Conservation (phyloP, 2,113 vertebrate species). For the Sitta europaea region DNA sequence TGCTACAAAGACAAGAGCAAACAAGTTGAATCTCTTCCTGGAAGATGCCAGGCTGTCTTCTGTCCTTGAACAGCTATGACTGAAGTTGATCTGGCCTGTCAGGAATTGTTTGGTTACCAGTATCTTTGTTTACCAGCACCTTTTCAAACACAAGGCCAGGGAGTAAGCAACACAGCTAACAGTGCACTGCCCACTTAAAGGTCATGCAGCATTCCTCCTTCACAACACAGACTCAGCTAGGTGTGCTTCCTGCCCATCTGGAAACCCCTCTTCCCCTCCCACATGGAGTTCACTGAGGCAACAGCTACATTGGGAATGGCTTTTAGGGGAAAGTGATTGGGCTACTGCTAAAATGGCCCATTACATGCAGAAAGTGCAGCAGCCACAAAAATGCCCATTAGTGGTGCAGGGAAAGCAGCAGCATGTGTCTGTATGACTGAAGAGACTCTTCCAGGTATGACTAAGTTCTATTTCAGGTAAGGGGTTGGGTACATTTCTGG, state of each 20-base stretch:
- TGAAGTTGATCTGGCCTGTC: neutral
- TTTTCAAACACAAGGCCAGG: neutral
- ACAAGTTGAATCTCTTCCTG: neutral
- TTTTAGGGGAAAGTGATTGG: neutral
- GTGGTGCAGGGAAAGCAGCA: neutral
- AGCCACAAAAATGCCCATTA: slow-evolving; percentile 40
- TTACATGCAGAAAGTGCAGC: slow-evolving; percentile 16
- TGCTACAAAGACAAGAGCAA: neutral
- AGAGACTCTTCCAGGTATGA: neutral
- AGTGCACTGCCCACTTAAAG: neutral
- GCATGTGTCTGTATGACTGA: neutral
- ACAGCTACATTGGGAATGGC: neutral
- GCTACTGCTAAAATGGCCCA: neutral
- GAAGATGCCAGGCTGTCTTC: neutral
- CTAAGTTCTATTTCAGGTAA: neutral
- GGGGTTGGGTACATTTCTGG: neutral
- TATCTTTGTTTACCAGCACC: neutral
- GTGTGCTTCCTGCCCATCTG: neutral
- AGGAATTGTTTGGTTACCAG: neutral
- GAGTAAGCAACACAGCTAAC: neutral
- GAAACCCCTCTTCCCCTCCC: neutral
- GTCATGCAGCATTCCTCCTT: neutral
- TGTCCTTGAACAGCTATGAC: neutral
- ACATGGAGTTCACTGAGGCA: neutral
- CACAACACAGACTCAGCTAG: neutral